These are phyloP conservation scores for Pogonocherus hispidulus DNA, from an alignment of 2,888 invertebrate species.

Conservation along the genomic window DNA sequence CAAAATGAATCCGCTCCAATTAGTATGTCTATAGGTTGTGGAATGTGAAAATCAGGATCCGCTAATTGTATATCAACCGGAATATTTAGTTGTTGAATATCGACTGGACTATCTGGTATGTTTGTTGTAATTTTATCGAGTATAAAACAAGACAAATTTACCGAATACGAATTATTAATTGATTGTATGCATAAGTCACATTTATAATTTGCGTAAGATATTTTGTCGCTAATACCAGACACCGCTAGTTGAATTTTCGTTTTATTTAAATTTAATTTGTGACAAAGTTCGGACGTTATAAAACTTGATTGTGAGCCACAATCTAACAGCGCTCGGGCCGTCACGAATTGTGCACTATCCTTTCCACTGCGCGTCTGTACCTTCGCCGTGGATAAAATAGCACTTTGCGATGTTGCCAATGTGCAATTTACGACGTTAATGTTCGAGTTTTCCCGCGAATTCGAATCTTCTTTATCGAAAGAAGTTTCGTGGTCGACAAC, in stretches of 20 bases:
- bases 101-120: conserved; percentile 22
- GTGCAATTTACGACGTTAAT: conserved; percentile 1
- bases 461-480: neutral
- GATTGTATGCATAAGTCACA: neutral
- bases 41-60: conserved; percentile 32
- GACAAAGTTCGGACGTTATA: conserved; percentile 33
- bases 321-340: conserved; percentile 31
- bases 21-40: conserved; percentile 36
- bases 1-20: conserved; percentile 16
- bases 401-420: conserved; percentile 15
- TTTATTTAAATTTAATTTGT: conserved; percentile 29
- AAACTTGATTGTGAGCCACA: conserved; percentile 39
- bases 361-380: neutral
- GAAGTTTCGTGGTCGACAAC: neutral
- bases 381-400: conserved; percentile 4
- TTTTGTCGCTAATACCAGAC: conserved; percentile 13
- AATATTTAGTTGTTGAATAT: conserved; percentile 25
- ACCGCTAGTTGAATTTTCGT: conserved; percentile 23
- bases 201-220: neutral
- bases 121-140: conserved; percentile 35
- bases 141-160: conserved; percentile 36
- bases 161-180: neutral
- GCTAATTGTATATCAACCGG: conserved; percentile 31
- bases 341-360: neutral
- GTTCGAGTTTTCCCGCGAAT: neutral